phyloP scores from a whole-genome alignment of 2,888 invertebrate species.

The Drosophila testacea region DNA sequence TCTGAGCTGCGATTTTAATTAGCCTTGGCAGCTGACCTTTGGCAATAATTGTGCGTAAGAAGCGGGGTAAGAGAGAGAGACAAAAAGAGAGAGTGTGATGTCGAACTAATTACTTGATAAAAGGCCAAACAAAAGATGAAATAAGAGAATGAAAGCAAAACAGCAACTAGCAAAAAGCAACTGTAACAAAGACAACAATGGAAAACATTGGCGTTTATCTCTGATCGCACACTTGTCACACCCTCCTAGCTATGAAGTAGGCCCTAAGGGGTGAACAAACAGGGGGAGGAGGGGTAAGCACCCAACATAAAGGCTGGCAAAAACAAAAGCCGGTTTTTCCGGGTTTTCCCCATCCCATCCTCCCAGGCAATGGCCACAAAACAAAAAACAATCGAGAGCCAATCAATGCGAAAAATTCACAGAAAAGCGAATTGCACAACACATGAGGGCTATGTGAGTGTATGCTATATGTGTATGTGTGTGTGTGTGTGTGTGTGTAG shows the following conservation, averaged over 20 bases:
- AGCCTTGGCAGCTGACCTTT: slow-evolving; percentile 33
- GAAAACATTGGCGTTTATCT: slow-evolving; percentile 58
- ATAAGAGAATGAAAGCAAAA: slow-evolving; percentile 22
- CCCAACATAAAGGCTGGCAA: slow-evolving; percentile 41
- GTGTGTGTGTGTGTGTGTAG: neutral
- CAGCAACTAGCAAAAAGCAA: slow-evolving; percentile 7
- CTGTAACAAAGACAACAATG: slow-evolving; percentile 55
- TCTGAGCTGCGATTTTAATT: slow-evolving; percentile 23
- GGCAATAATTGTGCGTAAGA: slow-evolving; percentile 10
- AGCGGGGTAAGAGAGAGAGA: neutral
- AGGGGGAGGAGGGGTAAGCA: neutral
- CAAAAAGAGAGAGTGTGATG: slow-evolving; percentile 24
- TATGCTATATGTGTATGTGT: neutral
- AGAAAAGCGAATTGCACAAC: slow-evolving; percentile 30
- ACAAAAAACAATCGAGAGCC: slow-evolving; percentile 53
- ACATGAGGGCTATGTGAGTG: slow-evolving; percentile 1
- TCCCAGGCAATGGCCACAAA: neutral
- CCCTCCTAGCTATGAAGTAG: neutral
- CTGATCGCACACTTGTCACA: slow-evolving; percentile 66
- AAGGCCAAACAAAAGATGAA: slow-evolving; percentile 65
- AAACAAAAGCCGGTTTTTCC: slow-evolving; percentile 49
- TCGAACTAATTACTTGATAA: slow-evolving; percentile 72
- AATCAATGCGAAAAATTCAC: slow-evolving; percentile 61
- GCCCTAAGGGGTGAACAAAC: neutral
- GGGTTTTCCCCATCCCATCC: slow-evolving; percentile 1